Conservation (phyloP, 2,113 vertebrate genomes). For the Stercorarius parasiticus region DNA sequence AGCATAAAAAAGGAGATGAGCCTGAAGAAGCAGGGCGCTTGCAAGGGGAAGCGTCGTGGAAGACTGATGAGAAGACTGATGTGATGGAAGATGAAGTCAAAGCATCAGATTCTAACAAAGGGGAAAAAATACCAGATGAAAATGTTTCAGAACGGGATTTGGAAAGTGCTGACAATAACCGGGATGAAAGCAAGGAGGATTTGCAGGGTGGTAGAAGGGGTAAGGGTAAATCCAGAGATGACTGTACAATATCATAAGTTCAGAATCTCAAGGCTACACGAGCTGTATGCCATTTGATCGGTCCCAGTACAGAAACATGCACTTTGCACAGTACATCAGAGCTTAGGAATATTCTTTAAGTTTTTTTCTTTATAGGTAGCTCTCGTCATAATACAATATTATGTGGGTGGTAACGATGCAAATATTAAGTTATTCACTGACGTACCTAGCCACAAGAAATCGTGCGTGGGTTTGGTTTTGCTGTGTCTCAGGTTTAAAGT, state of each 20-base stretch:
- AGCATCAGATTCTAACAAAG: not conserved
- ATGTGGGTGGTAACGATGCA: not conserved
- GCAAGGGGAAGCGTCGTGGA: not conserved
- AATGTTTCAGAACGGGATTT: not conserved
- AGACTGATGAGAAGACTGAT: not conserved
- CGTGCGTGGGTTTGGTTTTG: not conserved
- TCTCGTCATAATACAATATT: not conserved
- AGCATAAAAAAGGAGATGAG: not conserved
- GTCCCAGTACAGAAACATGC: not conserved
- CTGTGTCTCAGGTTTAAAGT: not conserved
- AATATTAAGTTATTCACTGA: not conserved
- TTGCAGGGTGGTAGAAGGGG: conserved; percentile 61
- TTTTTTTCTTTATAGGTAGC: not conserved
- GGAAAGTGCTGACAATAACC: not conserved
- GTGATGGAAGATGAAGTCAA: not conserved
- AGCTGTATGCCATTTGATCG: not conserved
- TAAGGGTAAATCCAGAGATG: conserved; percentile 85
- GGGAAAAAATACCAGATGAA: not conserved
- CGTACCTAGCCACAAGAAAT: not conserved
- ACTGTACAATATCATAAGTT: conserved; percentile 83
- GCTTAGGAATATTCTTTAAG: not conserved
- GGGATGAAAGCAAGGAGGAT: conserved; percentile 51
- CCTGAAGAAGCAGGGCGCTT: not conserved
- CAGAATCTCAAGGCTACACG: not conserved
- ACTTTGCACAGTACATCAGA: not conserved